Evolutionary conservation across 2,888 invertebrate species (phyloP), one percentile per base, ranked within the genome.

Genomic region (Aphelenchoides bicaudatus): DNA sequence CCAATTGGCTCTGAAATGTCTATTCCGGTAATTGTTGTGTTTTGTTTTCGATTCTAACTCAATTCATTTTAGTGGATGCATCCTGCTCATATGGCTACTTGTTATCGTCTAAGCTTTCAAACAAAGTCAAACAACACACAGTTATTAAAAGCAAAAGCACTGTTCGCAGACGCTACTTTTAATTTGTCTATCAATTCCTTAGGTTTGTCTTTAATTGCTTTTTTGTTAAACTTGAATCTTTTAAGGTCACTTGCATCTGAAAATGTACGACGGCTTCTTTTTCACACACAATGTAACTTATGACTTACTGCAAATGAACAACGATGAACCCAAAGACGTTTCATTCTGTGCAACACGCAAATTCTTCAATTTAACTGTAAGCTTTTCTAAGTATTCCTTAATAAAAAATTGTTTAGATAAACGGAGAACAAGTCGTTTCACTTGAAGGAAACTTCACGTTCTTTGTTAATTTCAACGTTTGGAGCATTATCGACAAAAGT

Each of bases 391-490:
- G 43, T 31, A 16, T 2, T 28, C 16, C 29, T 8, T 4, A 16
- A 34, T 34, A 13, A 25, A 25, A 43, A 8, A 43, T 16, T n/a
- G 46, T 68, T 49, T 28, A 73, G 66, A 50, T 75, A 3, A 74
- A 76, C 56, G 72, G 65, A 10, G 65, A 68, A 49, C 55, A 52
- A 27, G 67, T 66, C n/a, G 65, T 76, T 25, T 56, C 65, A 5
- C 57, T 76, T 31, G 66, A 71, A 31, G 76, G 76, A 38, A 76
- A 76, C 59, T 76, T 74, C 63, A 67, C 74, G 2, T 76, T 77
- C 49, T 77, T 76, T 61, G 61, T 68, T 31, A 61, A 59, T 19
- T 67, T 76, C 52, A 76, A 76, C 48, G 72, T 72, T 5, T 76
- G 76, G 76, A 61, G 65, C 16, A 71, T 78, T 53, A 49, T 75